Conservation (phyloP, 2,888 invertebrate species). For the Morpho deidamia region DNA sequence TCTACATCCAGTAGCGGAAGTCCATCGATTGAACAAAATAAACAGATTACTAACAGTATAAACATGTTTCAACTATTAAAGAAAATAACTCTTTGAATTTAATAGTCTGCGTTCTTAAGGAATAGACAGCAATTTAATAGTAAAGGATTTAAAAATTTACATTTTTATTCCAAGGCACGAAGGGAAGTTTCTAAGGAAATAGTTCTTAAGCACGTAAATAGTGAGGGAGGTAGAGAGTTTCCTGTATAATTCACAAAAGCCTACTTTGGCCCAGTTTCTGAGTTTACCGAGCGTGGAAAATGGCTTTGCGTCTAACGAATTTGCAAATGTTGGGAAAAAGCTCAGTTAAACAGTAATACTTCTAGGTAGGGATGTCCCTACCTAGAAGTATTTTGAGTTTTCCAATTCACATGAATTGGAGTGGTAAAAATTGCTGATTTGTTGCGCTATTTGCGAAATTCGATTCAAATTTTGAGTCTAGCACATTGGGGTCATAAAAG, state of each 20-base stretch:
- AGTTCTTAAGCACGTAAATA: constrained; percentile 68
- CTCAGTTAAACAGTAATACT: constrained; percentile 22
- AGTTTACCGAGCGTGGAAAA: constrained; percentile 70
- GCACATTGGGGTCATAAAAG: no score
- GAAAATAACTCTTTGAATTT: constrained; percentile 17
- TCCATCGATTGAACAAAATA: no score
- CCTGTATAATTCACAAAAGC: constrained; percentile 65
- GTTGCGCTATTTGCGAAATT: no score
- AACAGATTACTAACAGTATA: no score
- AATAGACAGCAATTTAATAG: constrained; percentile 27
- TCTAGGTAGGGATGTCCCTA: constrained; percentile 13
- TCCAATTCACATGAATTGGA: no score
- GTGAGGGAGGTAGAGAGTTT: constrained; percentile 50
- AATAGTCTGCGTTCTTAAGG: constrained; percentile 9
- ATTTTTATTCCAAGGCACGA: constrained; percentile 54
- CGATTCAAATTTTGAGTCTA: no score
- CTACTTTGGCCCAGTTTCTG: constrained; percentile 72
- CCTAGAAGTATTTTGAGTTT: no score
- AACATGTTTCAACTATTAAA: neutral
- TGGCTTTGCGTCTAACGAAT: constrained; percentile 61
- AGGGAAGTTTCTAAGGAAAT: constrained; percentile 48
- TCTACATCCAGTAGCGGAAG: no score
- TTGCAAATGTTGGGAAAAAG: constrained; percentile 53
- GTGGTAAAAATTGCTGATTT: no score
- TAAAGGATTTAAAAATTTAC: constrained; percentile 41